Evolutionary conservation across 2,888 invertebrate genomes (phyloP).

Genomic region (Oithona nana): DNA sequence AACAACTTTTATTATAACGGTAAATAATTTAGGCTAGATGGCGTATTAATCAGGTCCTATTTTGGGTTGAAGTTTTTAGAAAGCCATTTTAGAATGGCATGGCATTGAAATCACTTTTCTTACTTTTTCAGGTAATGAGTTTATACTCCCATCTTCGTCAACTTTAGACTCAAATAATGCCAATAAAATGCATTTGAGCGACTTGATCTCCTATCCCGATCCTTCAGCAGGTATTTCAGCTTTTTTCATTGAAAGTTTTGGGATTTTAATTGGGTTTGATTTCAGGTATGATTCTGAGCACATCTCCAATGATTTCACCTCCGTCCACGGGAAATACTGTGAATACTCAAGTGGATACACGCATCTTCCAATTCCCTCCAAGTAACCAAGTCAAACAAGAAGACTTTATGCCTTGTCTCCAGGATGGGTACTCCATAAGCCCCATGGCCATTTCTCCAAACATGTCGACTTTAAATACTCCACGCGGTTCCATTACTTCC

Average conservation of each 20-base stretch:
- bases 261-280: no score
- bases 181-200: not conserved
- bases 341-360: not conserved
- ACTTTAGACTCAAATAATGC: not conserved
- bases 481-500: slow-evolving; percentile 2
- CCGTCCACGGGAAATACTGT: not conserved
- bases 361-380: not conserved
- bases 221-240: not conserved
- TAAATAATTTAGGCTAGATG: no score
- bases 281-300: no score
- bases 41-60: no score
- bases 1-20: not conserved
- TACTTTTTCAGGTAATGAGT: no score
- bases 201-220: not conserved
- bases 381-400: not conserved
- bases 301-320: no score
- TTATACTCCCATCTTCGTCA: not conserved
- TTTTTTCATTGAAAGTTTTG: not conserved
- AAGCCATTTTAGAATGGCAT: no score
- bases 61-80: no score
- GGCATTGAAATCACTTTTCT: no score
- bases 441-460: slow-evolving; percentile 4
- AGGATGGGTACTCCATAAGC: not conserved
- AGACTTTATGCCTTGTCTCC: not conserved
- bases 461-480: not conserved